Conservation (phyloP, 1,140 invertebrate genomes). For the Drosophila asahinai region DNA sequence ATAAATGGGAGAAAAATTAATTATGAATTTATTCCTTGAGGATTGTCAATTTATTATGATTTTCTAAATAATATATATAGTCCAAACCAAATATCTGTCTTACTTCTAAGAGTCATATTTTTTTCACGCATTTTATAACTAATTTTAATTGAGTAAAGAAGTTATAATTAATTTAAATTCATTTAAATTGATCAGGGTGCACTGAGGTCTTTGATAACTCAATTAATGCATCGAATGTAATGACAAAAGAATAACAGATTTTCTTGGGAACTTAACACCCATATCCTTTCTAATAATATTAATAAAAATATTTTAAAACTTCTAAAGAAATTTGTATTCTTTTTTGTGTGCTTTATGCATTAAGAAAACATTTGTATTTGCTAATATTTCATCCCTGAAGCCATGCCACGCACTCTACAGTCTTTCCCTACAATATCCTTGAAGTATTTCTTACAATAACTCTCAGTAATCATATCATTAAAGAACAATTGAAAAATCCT, state of each 20-base stretch:
- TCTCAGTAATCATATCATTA: conserved; percentile 25
- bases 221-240: background rate
- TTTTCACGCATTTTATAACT: background rate
- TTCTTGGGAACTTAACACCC: background rate
- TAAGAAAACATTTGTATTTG: background rate
- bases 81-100: background rate
- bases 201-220: conserved; percentile 3
- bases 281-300: background rate
- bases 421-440: background rate
- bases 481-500: conserved; percentile 8
- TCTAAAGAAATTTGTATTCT: background rate
- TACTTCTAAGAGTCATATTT: background rate
- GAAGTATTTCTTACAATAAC: background rate
- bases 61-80: no score
- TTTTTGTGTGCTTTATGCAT: background rate
- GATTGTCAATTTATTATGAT: background rate
- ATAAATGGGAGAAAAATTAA: background rate
- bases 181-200: background rate
- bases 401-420: background rate
- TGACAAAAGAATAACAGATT: background rate
- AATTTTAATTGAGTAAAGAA: background rate
- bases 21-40: background rate
- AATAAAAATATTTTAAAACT: background rate
- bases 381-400: background rate
- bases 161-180: background rate